Percentiles rank a stretch among this genome's conserved stretches.
Conservation (phyloP, 2,888 invertebrate genomes). For the Parelbella ahira region DNA sequence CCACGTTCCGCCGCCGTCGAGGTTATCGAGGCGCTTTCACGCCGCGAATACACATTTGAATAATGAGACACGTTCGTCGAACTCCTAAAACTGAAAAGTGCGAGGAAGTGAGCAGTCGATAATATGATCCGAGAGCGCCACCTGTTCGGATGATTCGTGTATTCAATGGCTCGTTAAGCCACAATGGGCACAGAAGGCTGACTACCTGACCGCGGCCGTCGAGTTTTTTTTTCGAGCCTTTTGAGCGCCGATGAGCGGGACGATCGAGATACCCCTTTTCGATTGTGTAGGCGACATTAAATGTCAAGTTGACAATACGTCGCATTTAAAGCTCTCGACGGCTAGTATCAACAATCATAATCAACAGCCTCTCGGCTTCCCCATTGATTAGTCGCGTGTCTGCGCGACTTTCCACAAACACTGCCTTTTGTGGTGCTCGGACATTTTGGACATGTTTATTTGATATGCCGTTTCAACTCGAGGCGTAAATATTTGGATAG, state of each 20-base stretch:
- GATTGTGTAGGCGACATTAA: slow-evolving; percentile 60
- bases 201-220: slow-evolving; percentile 56
- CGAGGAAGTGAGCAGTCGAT: slow-evolving; percentile 3
- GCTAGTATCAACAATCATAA: slow-evolving; percentile 62
- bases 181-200: slow-evolving; percentile 57
- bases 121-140: slow-evolving; percentile 41
- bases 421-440: slow-evolving; percentile 40
- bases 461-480: slow-evolving; percentile 42
- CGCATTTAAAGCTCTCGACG: slow-evolving; percentile 46
- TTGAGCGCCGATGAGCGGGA: slow-evolving; percentile 6
- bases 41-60: slow-evolving; percentile 73
- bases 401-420: slow-evolving; percentile 48
- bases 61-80: slow-evolving; percentile 69
- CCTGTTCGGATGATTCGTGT: slow-evolving; percentile 49
- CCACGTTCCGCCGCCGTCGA: slow-evolving; percentile 56
- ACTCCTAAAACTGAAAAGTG: slow-evolving; percentile 63
- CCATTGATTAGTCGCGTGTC: slow-evolving; percentile 49
- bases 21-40: slow-evolving; percentile 72
- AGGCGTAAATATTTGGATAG: slow-evolving; percentile 38
- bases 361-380: too few species aligned
- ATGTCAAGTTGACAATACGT: slow-evolving; percentile 61
- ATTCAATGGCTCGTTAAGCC: slow-evolving; percentile 65
- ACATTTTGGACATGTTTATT: slow-evolving; percentile 31
- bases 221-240: slow-evolving; percentile 6
- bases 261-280: slow-evolving; percentile 43